phyloP scores from a whole-genome alignment of 2,888 invertebrate genomes.

The Cephus rjabovi region DNA sequence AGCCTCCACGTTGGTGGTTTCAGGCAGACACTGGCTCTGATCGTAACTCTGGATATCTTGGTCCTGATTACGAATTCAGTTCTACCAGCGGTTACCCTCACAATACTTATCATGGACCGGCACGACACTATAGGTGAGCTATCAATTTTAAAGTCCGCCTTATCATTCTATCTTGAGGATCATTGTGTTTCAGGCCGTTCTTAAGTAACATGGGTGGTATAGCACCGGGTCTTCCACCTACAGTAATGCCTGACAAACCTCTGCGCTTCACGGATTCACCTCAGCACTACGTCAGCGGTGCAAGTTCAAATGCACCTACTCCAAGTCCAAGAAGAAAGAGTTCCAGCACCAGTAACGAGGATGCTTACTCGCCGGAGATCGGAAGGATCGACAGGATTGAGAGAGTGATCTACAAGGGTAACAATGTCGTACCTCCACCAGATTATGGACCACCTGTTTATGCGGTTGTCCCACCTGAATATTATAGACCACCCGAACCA shows the following conservation, averaged over 20 bases:
- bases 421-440: slow-evolving; percentile 48
- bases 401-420: slow-evolving; percentile 55
- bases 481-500: slow-evolving; percentile 54
- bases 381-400: slow-evolving; percentile 50
- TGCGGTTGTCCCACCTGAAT: slow-evolving; percentile 52
- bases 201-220: slow-evolving; percentile 62
- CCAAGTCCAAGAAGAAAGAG: slow-evolving; percentile 81
- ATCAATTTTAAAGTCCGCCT: neutral
- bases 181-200: slow-evolving; percentile 49
- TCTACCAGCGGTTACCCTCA: slow-evolving; percentile 76
- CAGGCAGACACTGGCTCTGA: slow-evolving; percentile 55
- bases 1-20: slow-evolving; percentile 59
- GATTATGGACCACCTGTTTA: slow-evolving; percentile 60
- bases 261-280: slow-evolving; percentile 82
- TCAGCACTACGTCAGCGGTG: slow-evolving; percentile 73
- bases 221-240: slow-evolving; percentile 53
- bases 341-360: slow-evolving; percentile 79
- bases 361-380: slow-evolving; percentile 68
- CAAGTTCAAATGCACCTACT: slow-evolving; percentile 71
- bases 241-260: slow-evolving; percentile 68
- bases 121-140: slow-evolving; percentile 75
- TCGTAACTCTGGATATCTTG: slow-evolving; percentile 61
- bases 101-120: slow-evolving; percentile 92
- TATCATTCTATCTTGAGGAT: neutral
- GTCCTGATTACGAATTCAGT: slow-evolving; percentile 72